Percentiles rank a stretch among this genome's conserved stretches.
These are phyloP conservation scores for Neofelis nebulosa DNA, from an alignment of 2,113 vertebrate species.

Conservation along the genomic window DNA sequence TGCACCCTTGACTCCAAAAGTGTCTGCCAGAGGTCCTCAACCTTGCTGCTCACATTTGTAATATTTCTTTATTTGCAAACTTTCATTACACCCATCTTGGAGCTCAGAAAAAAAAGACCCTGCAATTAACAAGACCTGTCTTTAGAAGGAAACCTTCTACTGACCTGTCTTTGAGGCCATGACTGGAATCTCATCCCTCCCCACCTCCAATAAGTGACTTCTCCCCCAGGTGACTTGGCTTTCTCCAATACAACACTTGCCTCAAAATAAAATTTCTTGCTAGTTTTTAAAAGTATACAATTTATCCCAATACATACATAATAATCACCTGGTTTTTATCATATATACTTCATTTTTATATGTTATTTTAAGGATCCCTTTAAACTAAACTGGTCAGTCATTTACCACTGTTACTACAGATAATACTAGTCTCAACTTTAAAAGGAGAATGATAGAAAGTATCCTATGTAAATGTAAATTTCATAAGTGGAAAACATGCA, in stretches of 20 bases:
- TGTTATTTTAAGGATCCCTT: not conserved
- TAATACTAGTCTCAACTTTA: not conserved
- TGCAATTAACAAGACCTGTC: not conserved
- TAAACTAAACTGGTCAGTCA: not conserved
- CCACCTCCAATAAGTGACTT: not conserved
- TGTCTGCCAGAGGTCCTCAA: not conserved
- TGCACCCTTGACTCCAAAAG: not conserved
- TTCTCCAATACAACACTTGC: not conserved
- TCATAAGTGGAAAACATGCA: not conserved
- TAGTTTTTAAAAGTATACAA: not conserved
- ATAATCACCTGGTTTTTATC: not conserved
- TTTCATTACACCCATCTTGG: not conserved
- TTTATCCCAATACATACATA: not conserved
- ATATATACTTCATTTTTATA: not conserved
- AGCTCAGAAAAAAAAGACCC: not conserved
- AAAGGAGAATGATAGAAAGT: not conserved
- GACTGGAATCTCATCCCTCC: not conserved
- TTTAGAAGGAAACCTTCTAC: not conserved
- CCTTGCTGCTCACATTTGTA: not conserved
- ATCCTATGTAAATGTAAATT: not conserved
- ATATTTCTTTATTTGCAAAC: not conserved
- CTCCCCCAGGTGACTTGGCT: not conserved
- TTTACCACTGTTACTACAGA: not conserved
- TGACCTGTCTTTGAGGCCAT: not conserved
- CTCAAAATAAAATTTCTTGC: not conserved